These are phyloP conservation scores for Standfussiana lucernea DNA, from an alignment of 2,888 invertebrate genomes.

Conservation along the genomic window DNA sequence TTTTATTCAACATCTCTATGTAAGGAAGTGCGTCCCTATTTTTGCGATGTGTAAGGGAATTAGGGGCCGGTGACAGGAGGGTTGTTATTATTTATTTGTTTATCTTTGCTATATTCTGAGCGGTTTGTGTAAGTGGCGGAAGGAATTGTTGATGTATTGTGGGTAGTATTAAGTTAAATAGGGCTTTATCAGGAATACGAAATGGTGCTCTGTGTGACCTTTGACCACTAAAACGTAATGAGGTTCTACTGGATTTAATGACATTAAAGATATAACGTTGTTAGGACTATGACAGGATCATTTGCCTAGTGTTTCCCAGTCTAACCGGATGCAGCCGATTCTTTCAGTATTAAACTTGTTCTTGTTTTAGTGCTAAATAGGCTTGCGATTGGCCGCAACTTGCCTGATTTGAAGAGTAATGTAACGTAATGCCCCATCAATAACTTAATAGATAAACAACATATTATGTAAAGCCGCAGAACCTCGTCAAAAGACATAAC, in stretches of 20 bases:
- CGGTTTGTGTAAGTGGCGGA: constrained; percentile 2
- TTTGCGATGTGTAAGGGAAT: constrained; percentile 44
- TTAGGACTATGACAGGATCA: too few species aligned
- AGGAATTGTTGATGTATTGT: constrained; percentile 14
- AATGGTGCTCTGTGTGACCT: not conserved
- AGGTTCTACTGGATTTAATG: too few species aligned
- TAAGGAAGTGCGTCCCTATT: constrained; percentile 46
- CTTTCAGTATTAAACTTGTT: too few species aligned
- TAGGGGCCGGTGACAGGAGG: constrained; percentile 23
- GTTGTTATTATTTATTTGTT: constrained; percentile 52
- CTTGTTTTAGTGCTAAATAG: too few species aligned
- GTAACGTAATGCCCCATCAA: too few species aligned
- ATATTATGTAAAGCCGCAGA: too few species aligned
- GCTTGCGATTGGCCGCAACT: too few species aligned
- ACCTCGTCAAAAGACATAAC: not conserved
- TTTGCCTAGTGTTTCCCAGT: too few species aligned
- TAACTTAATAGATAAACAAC: too few species aligned
- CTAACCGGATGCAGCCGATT: not conserved
- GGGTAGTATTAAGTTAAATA: constrained; percentile 1
- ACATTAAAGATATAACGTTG: too few species aligned
- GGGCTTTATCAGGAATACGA: not conserved
- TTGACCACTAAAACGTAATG: not conserved
- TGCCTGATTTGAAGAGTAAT: too few species aligned
- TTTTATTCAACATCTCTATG: constrained; percentile 60
- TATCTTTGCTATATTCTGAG: constrained; percentile 28